Conservation (phyloP, 2,113 vertebrate genomes). For the Engystomops pustulosus region DNA sequence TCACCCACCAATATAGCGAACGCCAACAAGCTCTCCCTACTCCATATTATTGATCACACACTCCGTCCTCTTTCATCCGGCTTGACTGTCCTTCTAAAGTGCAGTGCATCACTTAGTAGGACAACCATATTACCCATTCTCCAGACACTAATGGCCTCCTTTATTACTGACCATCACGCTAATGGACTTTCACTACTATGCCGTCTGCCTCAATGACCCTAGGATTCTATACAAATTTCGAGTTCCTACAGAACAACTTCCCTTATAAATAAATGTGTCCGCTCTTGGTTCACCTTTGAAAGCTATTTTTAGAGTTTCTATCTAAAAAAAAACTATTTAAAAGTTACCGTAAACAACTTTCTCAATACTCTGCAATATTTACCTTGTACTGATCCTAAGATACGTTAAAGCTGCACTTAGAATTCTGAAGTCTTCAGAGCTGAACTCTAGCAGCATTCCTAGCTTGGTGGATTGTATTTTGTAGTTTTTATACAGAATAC, state of each 20-base stretch:
- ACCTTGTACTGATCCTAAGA: neutral
- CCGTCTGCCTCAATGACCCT: constrained; percentile 5
- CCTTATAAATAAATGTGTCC: neutral
- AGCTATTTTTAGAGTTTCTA: neutral
- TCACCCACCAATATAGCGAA: neutral
- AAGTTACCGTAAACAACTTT: neutral
- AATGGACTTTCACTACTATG: constrained; percentile 39
- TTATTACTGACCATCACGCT: constrained; percentile 45
- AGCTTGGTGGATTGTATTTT: too few species aligned
- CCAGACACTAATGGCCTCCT: constrained; percentile 36
- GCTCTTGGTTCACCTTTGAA: neutral
- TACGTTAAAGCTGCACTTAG: neutral
- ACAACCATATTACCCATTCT: constrained; percentile 41
- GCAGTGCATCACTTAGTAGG: constrained; percentile 43
- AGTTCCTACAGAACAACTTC: neutral
- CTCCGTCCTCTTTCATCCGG: constrained; percentile 14
- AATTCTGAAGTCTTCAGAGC: neutral
- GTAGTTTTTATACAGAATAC: too few species aligned
- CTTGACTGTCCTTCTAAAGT: constrained; percentile 1
- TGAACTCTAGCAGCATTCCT: too few species aligned
- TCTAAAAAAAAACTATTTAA: neutral
- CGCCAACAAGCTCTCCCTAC: neutral
- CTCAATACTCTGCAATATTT: neutral
- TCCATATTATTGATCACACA: neutral
- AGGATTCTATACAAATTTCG: neutral